These are phyloP conservation scores for Nephrotoma flavescens DNA, from an alignment of 2,888 invertebrate species.

Conservation along the genomic window DNA sequence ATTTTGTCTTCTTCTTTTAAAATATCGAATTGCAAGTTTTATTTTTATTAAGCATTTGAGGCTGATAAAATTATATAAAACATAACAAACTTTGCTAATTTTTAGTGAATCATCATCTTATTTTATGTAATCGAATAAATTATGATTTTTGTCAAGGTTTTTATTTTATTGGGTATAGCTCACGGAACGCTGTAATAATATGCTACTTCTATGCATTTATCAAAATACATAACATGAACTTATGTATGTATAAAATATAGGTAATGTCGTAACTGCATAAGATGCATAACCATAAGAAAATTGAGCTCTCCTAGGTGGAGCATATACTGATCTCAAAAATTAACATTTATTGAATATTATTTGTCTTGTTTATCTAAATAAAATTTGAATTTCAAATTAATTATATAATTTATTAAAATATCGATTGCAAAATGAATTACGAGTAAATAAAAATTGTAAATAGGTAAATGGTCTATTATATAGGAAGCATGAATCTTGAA, in stretches of 20 bases:
- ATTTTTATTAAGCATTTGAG: neutral
- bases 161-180: neutral
- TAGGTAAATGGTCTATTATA: neutral
- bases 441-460: neutral
- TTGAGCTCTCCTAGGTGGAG: neutral
- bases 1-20: neutral
- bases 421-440: neutral
- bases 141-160: neutral
- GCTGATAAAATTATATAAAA: neutral
- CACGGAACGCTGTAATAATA: neutral
- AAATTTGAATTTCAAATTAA: neutral
- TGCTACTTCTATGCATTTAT: neutral
- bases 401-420: neutral
- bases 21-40: neutral
- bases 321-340: neutral
- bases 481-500: neutral
- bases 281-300: neutral
- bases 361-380: neutral
- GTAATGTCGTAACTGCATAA: neutral
- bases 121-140: neutral
- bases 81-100: neutral
- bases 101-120: neutral
- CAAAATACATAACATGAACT: no score
- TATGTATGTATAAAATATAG: no score
- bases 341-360: neutral